Evolutionary conservation across 64 coral and sea anemone genomes (phyloP), one percentile per base, ranked within the genome.

Genomic region (Porites australiensis): DNA sequence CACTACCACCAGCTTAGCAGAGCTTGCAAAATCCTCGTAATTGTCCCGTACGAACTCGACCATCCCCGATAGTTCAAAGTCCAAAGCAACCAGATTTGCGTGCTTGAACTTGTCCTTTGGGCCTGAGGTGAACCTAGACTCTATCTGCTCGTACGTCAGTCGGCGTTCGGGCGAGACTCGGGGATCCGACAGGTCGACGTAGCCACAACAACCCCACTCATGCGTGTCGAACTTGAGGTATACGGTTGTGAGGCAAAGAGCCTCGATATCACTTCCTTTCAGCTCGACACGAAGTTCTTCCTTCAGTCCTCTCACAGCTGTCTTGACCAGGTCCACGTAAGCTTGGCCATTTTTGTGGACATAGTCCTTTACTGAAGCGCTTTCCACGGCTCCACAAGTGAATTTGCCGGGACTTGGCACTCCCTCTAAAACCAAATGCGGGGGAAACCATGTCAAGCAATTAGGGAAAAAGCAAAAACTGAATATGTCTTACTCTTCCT

Each of bases 121-220:
- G 3, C 94, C 98, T 12, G 91, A 71, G 45, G 94, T 96, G 70
- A 99, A 99, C 27, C 94, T 71, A 19, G 94, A 96, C n/a, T 77
- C 91, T 2, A 99, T 77, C 23, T 96, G 88, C 13, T 83, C 92
- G 20, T 89, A 99, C 1, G 91, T 99, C 8, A 99, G 64, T 69
- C 91, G 82, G 44, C 88, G 88, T 48, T 96, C 82, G 37, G 94
- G 64, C 13, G 82, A 91, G 18, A 99, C 89, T 64, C 98, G 94
- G 54, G 90, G 13, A 76, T 99, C 94, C 8, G 94, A 96, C 11
- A 99, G 88, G 73, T 99, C 98, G 10, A 99, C 98, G 64, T 94
- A 99, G 5, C 98, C 98, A 91, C 98, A 99, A 62, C 95, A 90
- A 21, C 94, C 98, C 98, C 98, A 99, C 27, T 99, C 98, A 37